Base-by-base conservation (phyloP, 2,113 vertebrate species). In the Colistium nudipinnis region DNA sequence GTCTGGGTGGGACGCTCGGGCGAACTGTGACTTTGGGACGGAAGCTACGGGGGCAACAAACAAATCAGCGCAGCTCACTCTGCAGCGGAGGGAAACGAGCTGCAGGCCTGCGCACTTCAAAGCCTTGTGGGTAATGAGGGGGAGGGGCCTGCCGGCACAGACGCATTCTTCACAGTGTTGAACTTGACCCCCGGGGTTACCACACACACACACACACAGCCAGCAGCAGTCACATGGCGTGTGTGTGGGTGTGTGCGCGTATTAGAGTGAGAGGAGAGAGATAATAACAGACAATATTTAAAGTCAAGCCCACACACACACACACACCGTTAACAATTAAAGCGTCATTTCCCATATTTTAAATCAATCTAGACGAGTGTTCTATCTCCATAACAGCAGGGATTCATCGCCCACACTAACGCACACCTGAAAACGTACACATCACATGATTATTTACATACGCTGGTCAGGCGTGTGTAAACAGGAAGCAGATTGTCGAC, bases 131-230 rank as follows among this genome's bases (percentile, higher is more conserved):
- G 36, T 77, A 53, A 59, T 36, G 52, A 31, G 62, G 51, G 67
- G 51, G 60, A 62, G 62, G 67, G 67, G 73, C 47, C 2, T 31
- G 41, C 27, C 7, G 33, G 66, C 70, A 35, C 78, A 47, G 36
- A 59, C n/a, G 2, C 70, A 82, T 87, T 78, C 76, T 76, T 76
- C 56, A 70, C 70, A 72, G 66, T 52, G 79, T 54, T 83, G 74
- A 85, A 83, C 82, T 87, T 85, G 77, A 81, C 76, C 76, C 70
- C 43, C 78, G 56, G 47, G 69, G 74, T 76, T 31, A n/a, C 55
- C 49, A 49, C 49, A 68, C 49, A 73, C 44, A 62, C 70, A n/a
- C n/a, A n/a, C n/a, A n/a, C n/a, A n/a, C 67, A 74, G 52, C 67
- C 81, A 78, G 81, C 64, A 52, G 71, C 70, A 60, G 72, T 45